Percentiles rank a stretch among this genome's conserved stretches.
These are phyloP conservation scores for Chelonia mydas DNA, from an alignment of 2,797 vertebrate species.

Conservation along the genomic window DNA sequence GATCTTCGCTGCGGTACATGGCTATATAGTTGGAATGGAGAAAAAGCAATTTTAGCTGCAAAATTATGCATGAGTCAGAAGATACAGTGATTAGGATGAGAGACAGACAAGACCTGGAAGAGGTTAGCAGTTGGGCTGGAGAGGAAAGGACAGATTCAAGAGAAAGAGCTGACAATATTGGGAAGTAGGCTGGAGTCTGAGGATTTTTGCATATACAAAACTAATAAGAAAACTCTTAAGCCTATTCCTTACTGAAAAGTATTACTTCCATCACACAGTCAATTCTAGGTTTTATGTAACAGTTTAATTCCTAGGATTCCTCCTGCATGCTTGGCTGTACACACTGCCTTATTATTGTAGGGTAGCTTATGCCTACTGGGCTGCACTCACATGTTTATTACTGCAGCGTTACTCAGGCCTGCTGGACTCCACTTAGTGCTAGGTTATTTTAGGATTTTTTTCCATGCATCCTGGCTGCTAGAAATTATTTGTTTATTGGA, in stretches of 20 bases:
- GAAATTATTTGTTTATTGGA: conserved; percentile 66
- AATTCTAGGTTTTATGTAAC: conserved; percentile 42
- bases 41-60: neutral
- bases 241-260: neutral
- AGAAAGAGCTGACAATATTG: conserved; percentile 14
- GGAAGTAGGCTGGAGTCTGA: neutral
- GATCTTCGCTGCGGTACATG: neutral
- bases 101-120: neutral
- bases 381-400: conserved; percentile 1
- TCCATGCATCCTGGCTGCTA: conserved; percentile 60
- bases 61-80: neutral
- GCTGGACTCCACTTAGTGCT: conserved; percentile 57
- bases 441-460: conserved; percentile 62
- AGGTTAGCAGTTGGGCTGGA: neutral
- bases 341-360: conserved; percentile 42
- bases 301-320: conserved; percentile 23
- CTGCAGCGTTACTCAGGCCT: conserved; percentile 29
- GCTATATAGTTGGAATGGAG: neutral
- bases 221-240: conserved; percentile 6
- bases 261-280: neutral
- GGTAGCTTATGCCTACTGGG: conserved; percentile 44
- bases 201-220: neutral
- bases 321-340: conserved; percentile 51
- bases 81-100: neutral
- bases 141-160: conserved; percentile 29